These are phyloP conservation scores for Geococcyx californianus DNA, from an alignment of 2,113 vertebrate genomes.

Conservation along the genomic window DNA sequence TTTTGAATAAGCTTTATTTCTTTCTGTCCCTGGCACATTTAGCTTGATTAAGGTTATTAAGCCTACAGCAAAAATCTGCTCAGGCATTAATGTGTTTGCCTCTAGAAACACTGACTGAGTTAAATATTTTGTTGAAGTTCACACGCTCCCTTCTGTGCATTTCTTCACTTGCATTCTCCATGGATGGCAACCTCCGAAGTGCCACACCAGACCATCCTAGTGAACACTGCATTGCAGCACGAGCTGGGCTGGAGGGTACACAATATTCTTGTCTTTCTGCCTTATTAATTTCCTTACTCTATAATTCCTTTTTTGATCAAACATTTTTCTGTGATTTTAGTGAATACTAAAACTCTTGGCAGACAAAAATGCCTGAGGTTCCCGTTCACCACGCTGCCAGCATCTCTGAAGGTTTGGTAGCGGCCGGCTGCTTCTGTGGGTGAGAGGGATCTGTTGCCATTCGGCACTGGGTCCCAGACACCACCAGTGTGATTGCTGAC, in stretches of 20 bases:
- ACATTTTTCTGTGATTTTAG: neutral
- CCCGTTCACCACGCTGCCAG: neutral
- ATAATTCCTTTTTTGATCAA: neutral
- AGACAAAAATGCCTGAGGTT: neutral
- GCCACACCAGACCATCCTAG: neutral
- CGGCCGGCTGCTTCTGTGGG: neutral
- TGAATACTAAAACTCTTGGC: neutral
- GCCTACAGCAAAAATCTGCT: neutral
- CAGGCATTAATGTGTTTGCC: neutral
- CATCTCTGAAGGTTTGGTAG: neutral
- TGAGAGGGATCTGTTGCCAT: neutral
- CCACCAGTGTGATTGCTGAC: neutral
- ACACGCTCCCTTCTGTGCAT: neutral
- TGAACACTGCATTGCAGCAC: accelerated
- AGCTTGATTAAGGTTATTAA: neutral
- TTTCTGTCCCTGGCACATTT: neutral
- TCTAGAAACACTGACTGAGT: neutral
- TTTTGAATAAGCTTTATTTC: neutral
- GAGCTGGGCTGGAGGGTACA: accelerated
- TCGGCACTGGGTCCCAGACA: neutral
- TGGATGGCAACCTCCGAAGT: neutral
- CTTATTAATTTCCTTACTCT: neutral
- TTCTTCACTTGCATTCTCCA: neutral
- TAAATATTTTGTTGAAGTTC: neutral
- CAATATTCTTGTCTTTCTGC: neutral